A percentile compares a stretch with the other conserved stretches of the same genome.
phyloP scores from a whole-genome alignment of 1,140 invertebrate species.

The Tetramorium simillimum region DNA sequence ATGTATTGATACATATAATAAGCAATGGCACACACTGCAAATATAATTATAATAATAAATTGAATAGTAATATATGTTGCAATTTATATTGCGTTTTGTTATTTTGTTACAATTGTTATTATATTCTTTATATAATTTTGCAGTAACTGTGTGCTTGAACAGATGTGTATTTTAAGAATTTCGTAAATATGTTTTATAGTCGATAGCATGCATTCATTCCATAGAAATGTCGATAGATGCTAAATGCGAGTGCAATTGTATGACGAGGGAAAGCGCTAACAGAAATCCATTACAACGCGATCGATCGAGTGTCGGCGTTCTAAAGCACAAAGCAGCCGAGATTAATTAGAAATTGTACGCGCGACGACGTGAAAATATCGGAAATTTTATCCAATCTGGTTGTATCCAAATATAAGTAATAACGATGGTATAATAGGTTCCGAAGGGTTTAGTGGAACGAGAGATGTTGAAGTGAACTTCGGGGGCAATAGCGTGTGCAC shows the following conservation, averaged over 20 bases:
- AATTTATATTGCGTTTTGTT: neutral
- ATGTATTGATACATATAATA: no score
- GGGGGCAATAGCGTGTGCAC: neutral
- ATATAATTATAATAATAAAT: neutral
- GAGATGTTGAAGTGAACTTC: neutral
- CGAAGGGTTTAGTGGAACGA: neutral
- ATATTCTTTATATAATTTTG: neutral
- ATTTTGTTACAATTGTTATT: neutral
- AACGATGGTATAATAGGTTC: neutral
- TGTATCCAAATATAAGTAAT: conserved; percentile 37
- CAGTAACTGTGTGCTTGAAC: neutral
- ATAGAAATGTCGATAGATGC: neutral
- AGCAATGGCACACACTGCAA: neutral
- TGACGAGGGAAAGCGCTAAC: conserved; percentile 17
- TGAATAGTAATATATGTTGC: neutral
- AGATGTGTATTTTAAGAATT: conserved; percentile 3
- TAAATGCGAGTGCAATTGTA: conserved; percentile 43
- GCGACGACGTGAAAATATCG: conserved; percentile 35
- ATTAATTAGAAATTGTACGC: conserved; percentile 52
- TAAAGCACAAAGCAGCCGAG: conserved; percentile 34
- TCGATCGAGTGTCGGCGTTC: conserved; percentile 29
- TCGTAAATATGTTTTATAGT: neutral
- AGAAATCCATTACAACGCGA: conserved; percentile 31
- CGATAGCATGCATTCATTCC: neutral
- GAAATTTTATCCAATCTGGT: conserved; percentile 8